phyloP scores from a whole-genome alignment of 2,888 invertebrate species.

The Drosophila hamatofila region DNA sequence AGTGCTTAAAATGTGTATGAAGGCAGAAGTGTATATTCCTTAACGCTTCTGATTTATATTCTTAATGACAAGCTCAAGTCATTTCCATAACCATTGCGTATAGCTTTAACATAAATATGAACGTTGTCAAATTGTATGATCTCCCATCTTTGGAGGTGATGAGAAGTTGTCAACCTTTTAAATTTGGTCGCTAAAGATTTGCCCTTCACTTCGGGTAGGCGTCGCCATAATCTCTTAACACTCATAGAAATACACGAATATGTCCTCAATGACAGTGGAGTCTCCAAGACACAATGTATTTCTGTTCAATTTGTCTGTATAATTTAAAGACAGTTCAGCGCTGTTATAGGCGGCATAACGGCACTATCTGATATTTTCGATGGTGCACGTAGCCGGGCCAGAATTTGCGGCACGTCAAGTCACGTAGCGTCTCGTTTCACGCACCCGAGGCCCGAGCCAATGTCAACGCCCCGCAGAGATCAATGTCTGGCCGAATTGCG shows the following conservation, averaged over 20 bases:
- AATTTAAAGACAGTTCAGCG: not conserved
- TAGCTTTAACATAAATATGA: not conserved
- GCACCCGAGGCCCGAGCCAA: constrained; percentile 44
- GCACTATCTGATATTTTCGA: constrained; percentile 6
- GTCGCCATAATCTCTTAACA: not conserved
- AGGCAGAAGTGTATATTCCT: not conserved
- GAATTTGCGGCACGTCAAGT: constrained; percentile 56
- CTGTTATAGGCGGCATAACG: too few relatives aligned
- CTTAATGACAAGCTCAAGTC: not conserved
- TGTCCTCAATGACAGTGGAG: not conserved
- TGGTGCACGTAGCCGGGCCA: constrained; percentile 28
- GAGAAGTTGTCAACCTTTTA: not conserved
- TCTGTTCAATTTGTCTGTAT: not conserved
- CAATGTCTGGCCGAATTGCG: constrained; percentile 64
- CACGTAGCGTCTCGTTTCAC: constrained; percentile 55
- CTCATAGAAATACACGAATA: not conserved
- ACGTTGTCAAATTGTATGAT: not conserved
- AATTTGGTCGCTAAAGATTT: not conserved
- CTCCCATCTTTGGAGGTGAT: not conserved
- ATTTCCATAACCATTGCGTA: not conserved
- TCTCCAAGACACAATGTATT: not conserved
- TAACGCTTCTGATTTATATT: not conserved
- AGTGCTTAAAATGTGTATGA: too few relatives aligned
- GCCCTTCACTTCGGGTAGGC: constrained; percentile 2
- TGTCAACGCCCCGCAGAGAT: constrained; percentile 68